Evolutionary conservation across 2,888 invertebrate genomes (phyloP), one percentile per base, ranked within the genome.

Genomic region (Agrochola macilenta): DNA sequence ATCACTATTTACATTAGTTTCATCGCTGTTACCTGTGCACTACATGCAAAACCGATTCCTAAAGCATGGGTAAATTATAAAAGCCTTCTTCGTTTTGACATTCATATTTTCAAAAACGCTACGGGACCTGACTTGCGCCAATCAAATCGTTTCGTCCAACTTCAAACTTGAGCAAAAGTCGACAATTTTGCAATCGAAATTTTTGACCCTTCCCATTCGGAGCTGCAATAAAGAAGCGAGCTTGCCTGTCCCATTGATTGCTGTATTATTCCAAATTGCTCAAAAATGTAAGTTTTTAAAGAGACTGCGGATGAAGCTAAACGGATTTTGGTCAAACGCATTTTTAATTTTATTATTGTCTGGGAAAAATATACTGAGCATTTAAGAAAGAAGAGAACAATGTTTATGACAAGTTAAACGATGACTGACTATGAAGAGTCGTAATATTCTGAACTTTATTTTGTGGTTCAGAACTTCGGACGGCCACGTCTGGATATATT

Each of bases 141-240:
- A 5, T 30, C 58, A 74, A 81, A 68, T 76, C 73, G 76, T 70
- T 78, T 76, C 74, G 69, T 74, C 74, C 72, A 77, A 86, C 77
- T 81, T 76, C 77, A 82, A 89, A 89, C 73, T 88, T 81, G 39
- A 79, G 76, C 81, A 66, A 83, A 84, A 88, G 79, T 86, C 85
- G 85, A 81, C 86, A 86, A 86, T 89, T 88, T 89, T 78, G 66
- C 80, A 82, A 83, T 86, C 78, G 87, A 83, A 73, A 86, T 82
- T 66, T 81, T 80, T 87, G 89, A 87, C 88, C 88, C 81, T 88
- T 89, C 57, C 83, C 61, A 69, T 66, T 65, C 65, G 64, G 68
- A 70, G 65, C 60, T 74, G 76, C 82, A 75, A 82, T 84, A 81
- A 78, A 88, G 83, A 78, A 63, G 58, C 69, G 68, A 69, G 23